Evolutionary conservation across 2,797 vertebrate genomes (phyloP).

Genomic region (Gambelia wislizenii): DNA sequence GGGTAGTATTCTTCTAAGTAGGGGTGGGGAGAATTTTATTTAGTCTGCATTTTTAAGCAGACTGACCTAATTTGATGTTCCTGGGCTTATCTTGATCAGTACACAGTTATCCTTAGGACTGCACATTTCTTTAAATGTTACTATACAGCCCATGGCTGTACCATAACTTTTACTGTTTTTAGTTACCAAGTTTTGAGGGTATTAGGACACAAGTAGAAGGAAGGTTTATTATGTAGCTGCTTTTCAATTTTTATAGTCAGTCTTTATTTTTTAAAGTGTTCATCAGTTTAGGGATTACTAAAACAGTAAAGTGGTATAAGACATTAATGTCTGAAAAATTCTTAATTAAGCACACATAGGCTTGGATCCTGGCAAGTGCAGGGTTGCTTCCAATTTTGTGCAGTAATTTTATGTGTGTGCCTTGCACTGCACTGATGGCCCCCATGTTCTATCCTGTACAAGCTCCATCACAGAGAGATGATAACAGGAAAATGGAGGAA

Average conservation of each 20-base stretch:
- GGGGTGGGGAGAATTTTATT: not conserved
- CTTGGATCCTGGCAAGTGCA: not conserved
- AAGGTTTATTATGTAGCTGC: not conserved
- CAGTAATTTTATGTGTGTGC: too few species aligned
- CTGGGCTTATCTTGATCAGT: too few species aligned
- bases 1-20: too few species aligned
- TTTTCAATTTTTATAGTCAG: not conserved
- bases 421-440: too few species aligned
- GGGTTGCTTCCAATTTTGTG: too few species aligned
- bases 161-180: not conserved
- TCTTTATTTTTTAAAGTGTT: not conserved
- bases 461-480: too few species aligned
- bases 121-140: not conserved
- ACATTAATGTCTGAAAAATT: too few species aligned
- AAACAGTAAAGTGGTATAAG: not conserved
- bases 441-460: too few species aligned
- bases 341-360: not conserved
- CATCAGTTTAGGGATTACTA: not conserved
- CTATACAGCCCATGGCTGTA: not conserved
- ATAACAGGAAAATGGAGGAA: too few species aligned
- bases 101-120: not conserved
- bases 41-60: not conserved
- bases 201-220: not conserved
- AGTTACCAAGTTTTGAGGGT: not conserved
- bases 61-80: not conserved